A percentile compares a stretch with the other conserved stretches of the same genome.
Conservation (phyloP, 2,888 invertebrate genomes). For the Julus scanicus region DNA sequence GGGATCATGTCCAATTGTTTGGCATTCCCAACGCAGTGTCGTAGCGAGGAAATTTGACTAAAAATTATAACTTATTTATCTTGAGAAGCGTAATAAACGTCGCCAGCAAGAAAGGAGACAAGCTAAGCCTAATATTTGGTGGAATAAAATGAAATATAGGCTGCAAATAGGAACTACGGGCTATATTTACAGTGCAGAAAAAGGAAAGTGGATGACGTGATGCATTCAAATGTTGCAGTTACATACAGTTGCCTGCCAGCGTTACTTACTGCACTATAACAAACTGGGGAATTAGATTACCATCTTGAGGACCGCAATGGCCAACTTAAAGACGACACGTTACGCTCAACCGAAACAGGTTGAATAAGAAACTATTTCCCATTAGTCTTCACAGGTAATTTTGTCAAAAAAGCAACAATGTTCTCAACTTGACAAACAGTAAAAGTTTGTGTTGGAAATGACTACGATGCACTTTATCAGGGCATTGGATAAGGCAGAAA, state of each 20-base stretch:
- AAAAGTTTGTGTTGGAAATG: neutral
- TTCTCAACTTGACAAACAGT: too few relatives aligned
- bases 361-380: too few relatives aligned
- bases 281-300: constrained; percentile 37
- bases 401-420: too few relatives aligned
- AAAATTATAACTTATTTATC: constrained; percentile 49
- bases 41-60: constrained; percentile 42
- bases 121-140: neutral
- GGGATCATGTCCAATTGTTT: constrained; percentile 44
- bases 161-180: neutral
- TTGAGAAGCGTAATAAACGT: constrained; percentile 32
- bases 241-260: constrained; percentile 40
- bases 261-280: constrained; percentile 11
- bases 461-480: neutral
- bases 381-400: too few relatives aligned
- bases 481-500: too few relatives aligned
- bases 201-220: neutral
- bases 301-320: constrained; percentile 19
- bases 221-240: constrained; percentile 21
- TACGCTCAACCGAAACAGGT: neutral
- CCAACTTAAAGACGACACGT: constrained; percentile 11
- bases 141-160: constrained; percentile 6
- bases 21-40: neutral
- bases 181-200: constrained; percentile 34
- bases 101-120: neutral